Evolutionary conservation across 2,888 invertebrate genomes (phyloP).

Genomic region (Ormia ochracea): DNA sequence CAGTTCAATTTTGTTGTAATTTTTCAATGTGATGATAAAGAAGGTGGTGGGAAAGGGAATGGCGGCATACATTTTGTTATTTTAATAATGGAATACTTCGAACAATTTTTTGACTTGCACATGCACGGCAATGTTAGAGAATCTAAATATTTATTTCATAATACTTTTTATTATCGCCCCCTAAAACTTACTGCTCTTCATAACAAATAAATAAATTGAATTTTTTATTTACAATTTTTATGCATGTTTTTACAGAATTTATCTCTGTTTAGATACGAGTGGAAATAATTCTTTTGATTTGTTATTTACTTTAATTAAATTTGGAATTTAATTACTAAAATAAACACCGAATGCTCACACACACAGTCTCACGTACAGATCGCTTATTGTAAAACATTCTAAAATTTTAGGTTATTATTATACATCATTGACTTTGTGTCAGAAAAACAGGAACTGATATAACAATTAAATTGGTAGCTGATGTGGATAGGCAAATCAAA

Average conservation of each 20-base stretch:
- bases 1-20: too few relatives aligned
- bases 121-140: neutral
- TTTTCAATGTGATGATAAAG: too few relatives aligned
- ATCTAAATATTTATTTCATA: slow-evolving; percentile 2
- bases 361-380: neutral
- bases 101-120: neutral
- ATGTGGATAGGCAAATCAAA: too few relatives aligned
- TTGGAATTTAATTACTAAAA: slow-evolving; percentile 68
- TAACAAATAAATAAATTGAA: slow-evolving; percentile 63
- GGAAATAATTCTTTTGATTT: slow-evolving; percentile 57
- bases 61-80: too few relatives aligned
- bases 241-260: slow-evolving; percentile 30
- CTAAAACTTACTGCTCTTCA: slow-evolving; percentile 60
- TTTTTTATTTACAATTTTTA: slow-evolving; percentile 63
- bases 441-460: too few relatives aligned
- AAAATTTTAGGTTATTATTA: neutral
- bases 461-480: too few relatives aligned
- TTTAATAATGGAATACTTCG: too few relatives aligned
- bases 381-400: neutral
- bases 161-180: slow-evolving; percentile 30
- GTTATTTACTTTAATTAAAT: slow-evolving; percentile 67
- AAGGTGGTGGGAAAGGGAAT: too few relatives aligned
- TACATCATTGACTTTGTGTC: too few relatives aligned
- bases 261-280: slow-evolving; percentile 25
- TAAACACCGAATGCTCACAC: neutral